These are phyloP conservation scores for Barbus barbus DNA, from an alignment of 2,113 vertebrate genomes.

Conservation along the genomic window DNA sequence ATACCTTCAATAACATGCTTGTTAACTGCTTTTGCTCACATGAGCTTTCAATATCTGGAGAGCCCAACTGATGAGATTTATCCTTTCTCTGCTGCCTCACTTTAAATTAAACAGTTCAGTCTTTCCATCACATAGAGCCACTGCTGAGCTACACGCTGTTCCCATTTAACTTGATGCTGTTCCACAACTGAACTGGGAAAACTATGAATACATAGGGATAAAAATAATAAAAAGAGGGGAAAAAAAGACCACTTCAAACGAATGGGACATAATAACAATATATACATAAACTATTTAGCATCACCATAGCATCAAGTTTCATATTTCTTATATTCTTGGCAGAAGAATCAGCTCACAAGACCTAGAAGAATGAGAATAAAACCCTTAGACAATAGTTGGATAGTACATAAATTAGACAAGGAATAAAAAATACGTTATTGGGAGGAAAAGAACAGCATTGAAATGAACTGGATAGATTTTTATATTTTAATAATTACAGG, in stretches of 20 bases:
- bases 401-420: background rate
- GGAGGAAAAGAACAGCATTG: background rate
- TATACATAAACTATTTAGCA: conserved; percentile 8
- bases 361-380: conserved; percentile 60
- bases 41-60: background rate
- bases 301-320: background rate
- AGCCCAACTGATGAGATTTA: background rate
- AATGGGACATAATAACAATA: conserved; percentile 30
- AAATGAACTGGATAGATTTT: background rate
- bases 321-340: background rate
- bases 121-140: background rate
- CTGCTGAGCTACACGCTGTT: background rate
- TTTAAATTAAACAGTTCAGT: background rate
- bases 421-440: background rate
- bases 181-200: background rate
- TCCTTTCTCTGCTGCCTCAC: too few species aligned
- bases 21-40: background rate
- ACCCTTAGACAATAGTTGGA: background rate
- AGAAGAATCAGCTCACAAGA: conserved; percentile 75
- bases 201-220: background rate
- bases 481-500: background rate
- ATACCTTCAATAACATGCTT: background rate
- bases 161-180: background rate
- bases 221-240: background rate
- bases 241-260: conserved; percentile 56